Evolutionary conservation across 2,113 vertebrate genomes (phyloP), one percentile per base, ranked within the genome.

Genomic region (Gila orcuttii): DNA sequence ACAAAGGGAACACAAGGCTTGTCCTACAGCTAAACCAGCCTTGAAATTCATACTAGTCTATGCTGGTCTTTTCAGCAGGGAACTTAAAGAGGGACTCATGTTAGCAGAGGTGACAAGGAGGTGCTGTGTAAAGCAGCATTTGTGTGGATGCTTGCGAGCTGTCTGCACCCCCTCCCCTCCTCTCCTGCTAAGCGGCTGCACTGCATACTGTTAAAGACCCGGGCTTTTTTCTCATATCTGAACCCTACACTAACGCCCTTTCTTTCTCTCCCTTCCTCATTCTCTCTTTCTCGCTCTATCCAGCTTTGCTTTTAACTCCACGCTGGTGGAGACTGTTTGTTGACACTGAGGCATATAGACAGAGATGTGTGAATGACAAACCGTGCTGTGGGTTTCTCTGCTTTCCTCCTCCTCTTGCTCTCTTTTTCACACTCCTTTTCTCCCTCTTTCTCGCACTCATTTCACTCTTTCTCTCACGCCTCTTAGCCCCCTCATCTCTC

Each of bases 341-440:
- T 71, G 81, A 83, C 68, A 83, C 64, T 73, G 66, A 83, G 81
- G 68, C 66, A 73, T 73, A 73, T 83, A 66, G 68, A 73, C 81
- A 73, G 66, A 73, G 33, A 83, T 71, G 81, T 83, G 81, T 83
- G 81, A 83, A 83, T 83, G 81, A 83, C 81, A 83, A 83, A 83
- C 79, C 47, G 64, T 71, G 50, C 71, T 45, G 71, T 59, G 83
- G 36, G 83, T 85, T 73, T 60, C 39, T 84, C 69, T 77, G 50
- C 60, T 66, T 83, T 59, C 45, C 82, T 84, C 79, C 25, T n/a
- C 59, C 79, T 84, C 71, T 82, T 79, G 23, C 79, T 60, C 80
- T 86, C 59, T 28, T 50, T 64, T n/a, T 66, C 52, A 42, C 84
- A 17, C 42, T 69, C 75, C 55, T 47, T 77, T 68, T 64, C 52